Evolutionary conservation across 2,888 invertebrate genomes (phyloP), one percentile per base, ranked within the genome.

Genomic region (Nomada ruficornis): DNA sequence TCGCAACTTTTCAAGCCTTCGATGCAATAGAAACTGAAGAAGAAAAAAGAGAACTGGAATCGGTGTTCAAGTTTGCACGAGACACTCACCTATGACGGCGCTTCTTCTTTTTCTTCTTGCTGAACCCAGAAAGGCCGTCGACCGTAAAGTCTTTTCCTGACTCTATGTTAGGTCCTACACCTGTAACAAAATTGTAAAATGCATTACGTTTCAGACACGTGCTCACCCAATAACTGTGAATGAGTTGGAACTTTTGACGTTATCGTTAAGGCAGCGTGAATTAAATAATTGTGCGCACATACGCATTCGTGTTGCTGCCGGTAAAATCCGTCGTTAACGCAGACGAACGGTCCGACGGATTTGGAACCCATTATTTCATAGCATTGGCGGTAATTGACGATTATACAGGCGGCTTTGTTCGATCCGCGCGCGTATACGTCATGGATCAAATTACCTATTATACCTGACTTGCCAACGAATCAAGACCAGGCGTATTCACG

Each of bases 81-180:
- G 91, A 94, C 94, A 95, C 94, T 95, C 95, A 97, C 97, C 97
- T 97, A 95, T 98, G 98, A 93, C 98, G 96, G 92, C 98, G 96
- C 95, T 98, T 98, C 96, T 98, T 98, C 96, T 98, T 98, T 94
- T 98, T 98, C 95, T 98, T 98, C 93, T 97, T 97, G 92, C 96
- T 97, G 94, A 96, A 97, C 78, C 96, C 97, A 86, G 96, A 96
- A 85, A 98, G 95, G 13, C 97, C 97, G 93, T 98, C 97, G 84
- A 97, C 96, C 73, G 97, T 96, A 94, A 97, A 98, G 93, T 98
- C 98, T 94, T 98, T 98, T 86, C 96, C 96, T 85, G 96, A 96
- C 89, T 97, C 97, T 94, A 97, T 93, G 87, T 89, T 91, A 85
- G 96, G 96, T n/a, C 95, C 95, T 71, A 96, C 95, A 82, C 96